These are phyloP conservation scores for Gymnorhina tibicen DNA, from an alignment of 2,113 vertebrate genomes.

Conservation along the genomic window DNA sequence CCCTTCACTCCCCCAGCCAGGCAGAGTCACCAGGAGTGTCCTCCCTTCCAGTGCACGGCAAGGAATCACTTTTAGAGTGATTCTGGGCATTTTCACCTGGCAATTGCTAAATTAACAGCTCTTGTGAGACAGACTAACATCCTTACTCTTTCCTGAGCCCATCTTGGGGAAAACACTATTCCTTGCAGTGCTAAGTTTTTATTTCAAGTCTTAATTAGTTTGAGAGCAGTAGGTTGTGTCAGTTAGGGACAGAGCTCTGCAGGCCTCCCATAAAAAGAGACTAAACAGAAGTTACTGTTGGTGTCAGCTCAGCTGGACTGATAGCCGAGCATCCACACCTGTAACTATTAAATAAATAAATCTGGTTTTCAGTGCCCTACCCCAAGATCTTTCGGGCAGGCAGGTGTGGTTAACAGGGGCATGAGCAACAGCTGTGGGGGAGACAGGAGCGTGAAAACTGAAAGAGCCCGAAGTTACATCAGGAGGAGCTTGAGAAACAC, in stretches of 20 bases:
- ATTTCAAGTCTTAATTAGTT: neutral
- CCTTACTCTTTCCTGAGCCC: neutral
- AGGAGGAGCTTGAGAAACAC: neutral
- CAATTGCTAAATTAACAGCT: neutral
- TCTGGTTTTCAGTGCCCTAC: neutral
- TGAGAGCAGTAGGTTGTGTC: neutral
- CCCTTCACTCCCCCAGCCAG: neutral
- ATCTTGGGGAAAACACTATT: neutral
- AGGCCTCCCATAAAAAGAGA: neutral
- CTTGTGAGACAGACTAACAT: rapidly evolving
- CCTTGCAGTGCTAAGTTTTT: neutral
- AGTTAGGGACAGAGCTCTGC: neutral
- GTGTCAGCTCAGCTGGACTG: neutral
- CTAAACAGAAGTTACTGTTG: neutral
- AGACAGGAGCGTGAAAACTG: neutral
- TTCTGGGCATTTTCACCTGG: neutral
- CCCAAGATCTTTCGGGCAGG: neutral
- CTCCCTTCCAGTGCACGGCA: neutral
- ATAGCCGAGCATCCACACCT: rapidly evolving
- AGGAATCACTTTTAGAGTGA: neutral
- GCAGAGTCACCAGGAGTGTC: neutral
- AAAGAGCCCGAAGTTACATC: too few relatives aligned
- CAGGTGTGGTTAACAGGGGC: too few relatives aligned
- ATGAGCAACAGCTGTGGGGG: neutral
- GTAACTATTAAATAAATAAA: neutral